These are phyloP conservation scores for Cyaniris semiargus DNA, from an alignment of 2,888 invertebrate species.

Conservation along the genomic window DNA sequence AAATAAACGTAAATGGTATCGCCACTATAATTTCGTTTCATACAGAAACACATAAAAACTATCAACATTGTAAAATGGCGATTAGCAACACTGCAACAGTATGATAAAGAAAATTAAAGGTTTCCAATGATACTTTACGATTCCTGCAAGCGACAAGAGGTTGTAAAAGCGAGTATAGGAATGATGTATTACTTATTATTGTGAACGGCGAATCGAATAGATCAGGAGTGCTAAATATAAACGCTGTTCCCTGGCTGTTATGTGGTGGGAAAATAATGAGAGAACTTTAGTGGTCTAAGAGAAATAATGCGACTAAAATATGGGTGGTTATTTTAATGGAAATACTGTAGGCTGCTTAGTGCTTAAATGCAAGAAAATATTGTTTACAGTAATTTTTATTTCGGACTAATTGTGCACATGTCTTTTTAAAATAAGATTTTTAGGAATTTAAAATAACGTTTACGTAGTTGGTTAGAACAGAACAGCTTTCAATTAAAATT, in stretches of 20 bases:
- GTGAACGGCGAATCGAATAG: constrained; percentile 37
- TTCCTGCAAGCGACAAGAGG: constrained; percentile 71
- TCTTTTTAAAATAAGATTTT: no score
- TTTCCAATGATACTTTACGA: constrained; percentile 74
- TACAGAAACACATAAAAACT: constrained; percentile 37
- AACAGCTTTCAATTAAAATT: no score
- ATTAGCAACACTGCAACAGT: constrained; percentile 70
- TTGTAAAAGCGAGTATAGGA: constrained; percentile 68
- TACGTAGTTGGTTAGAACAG: no score
- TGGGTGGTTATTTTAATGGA: background rate
- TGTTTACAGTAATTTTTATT: background rate
- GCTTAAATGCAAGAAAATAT: background rate
- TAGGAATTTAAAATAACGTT: no score
- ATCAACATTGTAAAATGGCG: constrained; percentile 56
- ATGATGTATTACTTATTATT: constrained; percentile 46
- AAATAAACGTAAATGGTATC: constrained; percentile 32
- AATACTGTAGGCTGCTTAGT: background rate
- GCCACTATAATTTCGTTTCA: constrained; percentile 33
- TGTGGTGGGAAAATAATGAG: background rate
- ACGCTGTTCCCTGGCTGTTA: background rate
- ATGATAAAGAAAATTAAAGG: constrained; percentile 76
- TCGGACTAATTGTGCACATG: no score
- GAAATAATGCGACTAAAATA: background rate
- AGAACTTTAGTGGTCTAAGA: constrained; percentile 1
- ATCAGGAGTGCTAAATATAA: constrained; percentile 33